Evolutionary conservation across 2,888 invertebrate species (phyloP).

Genomic region (Eupithecia inturbata): DNA sequence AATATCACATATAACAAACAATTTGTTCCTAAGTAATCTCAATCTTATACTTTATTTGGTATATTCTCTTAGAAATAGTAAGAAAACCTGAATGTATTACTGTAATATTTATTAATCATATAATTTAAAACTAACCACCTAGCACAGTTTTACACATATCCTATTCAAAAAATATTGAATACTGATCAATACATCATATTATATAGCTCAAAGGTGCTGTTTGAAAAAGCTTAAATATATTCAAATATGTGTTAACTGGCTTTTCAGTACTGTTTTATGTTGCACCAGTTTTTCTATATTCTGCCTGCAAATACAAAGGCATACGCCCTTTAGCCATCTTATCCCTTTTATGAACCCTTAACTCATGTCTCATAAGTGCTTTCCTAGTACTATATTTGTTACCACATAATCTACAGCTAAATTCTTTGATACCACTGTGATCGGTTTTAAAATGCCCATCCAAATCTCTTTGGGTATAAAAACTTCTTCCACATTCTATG

Average conservation of each 20-base stretch:
- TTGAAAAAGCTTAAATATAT: conserved; percentile 15
- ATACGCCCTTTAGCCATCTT: conserved; percentile 67
- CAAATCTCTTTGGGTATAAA: conserved; percentile 62
- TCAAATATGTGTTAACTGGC: not conserved
- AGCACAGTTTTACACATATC: conserved; percentile 8
- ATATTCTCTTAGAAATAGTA: not conserved
- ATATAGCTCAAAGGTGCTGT: not conserved
- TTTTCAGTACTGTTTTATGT: conserved; percentile 4
- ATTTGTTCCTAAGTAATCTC: not conserved
- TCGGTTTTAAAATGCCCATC: conserved; percentile 63
- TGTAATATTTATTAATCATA: not conserved
- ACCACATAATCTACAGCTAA: conserved; percentile 60
- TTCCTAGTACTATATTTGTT: conserved; percentile 67
- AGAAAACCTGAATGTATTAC: not conserved
- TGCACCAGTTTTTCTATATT: conserved; percentile 43
- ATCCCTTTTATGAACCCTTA: conserved; percentile 66
- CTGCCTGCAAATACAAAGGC: conserved; percentile 68
- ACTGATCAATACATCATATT: not conserved
- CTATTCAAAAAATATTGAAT: not conserved
- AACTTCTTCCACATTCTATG: conserved; percentile 58
- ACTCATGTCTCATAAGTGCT: conserved; percentile 67
- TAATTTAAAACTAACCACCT: not conserved
- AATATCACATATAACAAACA: not conserved
- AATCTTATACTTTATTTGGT: not conserved
- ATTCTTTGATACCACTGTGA: conserved; percentile 65